Evolutionary conservation across 1,140 invertebrate species (phyloP).

Genomic region (Lucilia sericata): DNA sequence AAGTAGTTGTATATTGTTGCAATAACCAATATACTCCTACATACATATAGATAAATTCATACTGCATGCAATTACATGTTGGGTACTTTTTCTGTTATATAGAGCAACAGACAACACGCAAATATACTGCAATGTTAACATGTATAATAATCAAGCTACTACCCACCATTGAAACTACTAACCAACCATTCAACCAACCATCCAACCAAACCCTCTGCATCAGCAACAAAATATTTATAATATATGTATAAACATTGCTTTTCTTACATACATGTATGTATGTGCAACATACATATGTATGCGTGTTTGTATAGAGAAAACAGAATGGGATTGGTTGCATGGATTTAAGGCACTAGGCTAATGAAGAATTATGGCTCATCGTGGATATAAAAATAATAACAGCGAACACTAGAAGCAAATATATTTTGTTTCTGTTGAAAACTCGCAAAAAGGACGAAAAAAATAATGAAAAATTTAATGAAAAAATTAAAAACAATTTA

Average conservation of each 20-base stretch:
- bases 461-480: background rate
- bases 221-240: slow-evolving; percentile 22
- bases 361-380: slow-evolving; percentile 45
- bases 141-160: slow-evolving; percentile 15
- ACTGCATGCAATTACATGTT: background rate
- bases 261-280: background rate
- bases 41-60: background rate
- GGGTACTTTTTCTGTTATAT: background rate
- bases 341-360: slow-evolving; percentile 45
- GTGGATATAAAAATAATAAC: slow-evolving; percentile 44
- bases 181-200: background rate
- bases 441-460: too few relatives aligned
- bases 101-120: slow-evolving; percentile 42
- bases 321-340: background rate
- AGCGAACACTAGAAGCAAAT: background rate
- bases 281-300: background rate
- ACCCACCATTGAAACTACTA: too few relatives aligned
- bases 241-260: background rate
- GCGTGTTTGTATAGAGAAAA: background rate
- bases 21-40: background rate
- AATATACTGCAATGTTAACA: slow-evolving; percentile 38
- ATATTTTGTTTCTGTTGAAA: too few relatives aligned
- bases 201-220: background rate
- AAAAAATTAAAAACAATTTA: background rate
- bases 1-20: background rate